Evolutionary conservation across 2,113 vertebrate species (phyloP), one percentile per base, ranked within the genome.

Genomic region (Muscicapa adusta): DNA sequence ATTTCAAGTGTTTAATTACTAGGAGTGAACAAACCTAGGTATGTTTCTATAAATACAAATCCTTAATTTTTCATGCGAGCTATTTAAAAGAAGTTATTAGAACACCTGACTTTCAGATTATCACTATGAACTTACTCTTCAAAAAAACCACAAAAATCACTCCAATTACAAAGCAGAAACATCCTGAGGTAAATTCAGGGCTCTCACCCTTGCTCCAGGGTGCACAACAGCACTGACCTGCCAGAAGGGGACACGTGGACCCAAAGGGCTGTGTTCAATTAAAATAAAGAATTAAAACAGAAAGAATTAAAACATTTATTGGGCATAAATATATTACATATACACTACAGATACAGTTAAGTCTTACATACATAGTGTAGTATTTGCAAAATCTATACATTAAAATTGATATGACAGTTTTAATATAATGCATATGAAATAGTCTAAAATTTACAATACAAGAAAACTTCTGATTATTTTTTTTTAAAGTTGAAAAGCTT

Each of bases 291-390:
- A 99, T 99, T 99, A 99, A 99, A 99, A 98, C 97, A 95, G 97
- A 98, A 98, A 98, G 98, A 99, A 99, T 99, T 99, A 99, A 99
- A 99, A 99, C 99, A 99, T 99, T 99, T 99, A 99, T 99, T 99
- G 99, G 98, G 99, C 99, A 99, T 99, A 99, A 99, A 99, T 99
- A 99, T 99, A 99, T 99, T 99, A 99, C 99, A 99, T 99, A 99
- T 99, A 99, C 99, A 99, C 99, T 99, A 99, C 99, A 98, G 99
- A 99, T 99, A 99, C 99, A 99, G 98, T 99, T 99, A 99, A 98
- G 99, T 99, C 99, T 99, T 99, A 99, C 99, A 99, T 99, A 99
- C 98, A 99, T 98, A 99, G 99, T 98, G 98, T 99, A 99, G 98
- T 99, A 99, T 99, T 99, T 99, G 98, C 99, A 99, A 99, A 99